Base-by-base conservation (phyloP, 1,140 invertebrate species). In the Parasteatoda tepidariorum region DNA sequence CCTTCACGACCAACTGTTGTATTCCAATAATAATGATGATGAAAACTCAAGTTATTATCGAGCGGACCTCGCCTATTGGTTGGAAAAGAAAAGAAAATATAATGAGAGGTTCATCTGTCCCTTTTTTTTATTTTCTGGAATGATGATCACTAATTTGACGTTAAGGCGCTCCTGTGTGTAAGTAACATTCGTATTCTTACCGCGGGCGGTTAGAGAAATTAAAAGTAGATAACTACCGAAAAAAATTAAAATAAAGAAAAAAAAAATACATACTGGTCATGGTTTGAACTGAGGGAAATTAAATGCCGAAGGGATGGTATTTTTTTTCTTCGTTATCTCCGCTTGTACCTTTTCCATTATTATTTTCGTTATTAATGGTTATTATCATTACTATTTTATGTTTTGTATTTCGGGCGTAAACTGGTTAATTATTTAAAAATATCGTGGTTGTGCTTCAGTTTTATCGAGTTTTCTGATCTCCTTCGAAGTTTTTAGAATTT, bases 391-490 rank as follows among this genome's bases (percentile, higher is more conserved):
- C 38, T 41, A 13, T 41, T 41, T 41, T 13, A 41, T 5, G 5
- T 41, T 6, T 41, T 13, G 38, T 71, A 71, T 34, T 61, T n/a
- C 2, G 54, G 28, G 71, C 71, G 57, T 74, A n/a, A n/a, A n/a
- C 71, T 74, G 71, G 55, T 30, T 74, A 74, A 74, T 74, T 74
- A 59, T 74, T 74, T 74, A 74, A 74, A 74, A 59, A 34, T 74
- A n/a, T n/a, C n/a, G n/a, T n/a, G n/a, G n/a, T n/a, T n/a, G n/a
- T n/a, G n/a, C n/a, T n/a, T n/a, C n/a, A n/a, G n/a, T n/a, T n/a
- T n/a, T n/a, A n/a, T n/a, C n/a, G n/a, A n/a, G n/a, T n/a, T n/a
- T n/a, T n/a, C n/a, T n/a, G n/a, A n/a, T n/a, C n/a, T n/a, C n/a
- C n/a, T n/a, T n/a, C n/a, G n/a, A n/a, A n/a, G n/a, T n/a, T n/a